phyloP scores from a whole-genome alignment of 1,140 invertebrate species.

The Idris sp. region DNA sequence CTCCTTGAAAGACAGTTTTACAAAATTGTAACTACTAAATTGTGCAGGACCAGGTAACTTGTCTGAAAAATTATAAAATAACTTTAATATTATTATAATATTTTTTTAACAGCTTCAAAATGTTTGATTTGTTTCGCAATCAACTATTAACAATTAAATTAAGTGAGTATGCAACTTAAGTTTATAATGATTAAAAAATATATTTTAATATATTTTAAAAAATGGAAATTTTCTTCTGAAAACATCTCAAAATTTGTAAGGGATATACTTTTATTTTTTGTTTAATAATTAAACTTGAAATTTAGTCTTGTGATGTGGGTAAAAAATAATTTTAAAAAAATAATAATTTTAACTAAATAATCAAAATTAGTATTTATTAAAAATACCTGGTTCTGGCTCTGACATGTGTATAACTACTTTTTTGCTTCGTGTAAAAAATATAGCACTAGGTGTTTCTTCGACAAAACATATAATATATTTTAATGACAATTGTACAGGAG shows the following conservation, averaged over 20 bases:
- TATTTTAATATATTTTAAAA: too few species aligned
- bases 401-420: conserved; percentile 91
- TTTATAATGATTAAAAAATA: too few species aligned
- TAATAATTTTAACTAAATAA: neutral
- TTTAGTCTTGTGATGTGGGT: too few species aligned
- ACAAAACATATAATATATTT: conserved; percentile 86
- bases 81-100: neutral
- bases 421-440: conserved; percentile 87
- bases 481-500: conserved; percentile 84
- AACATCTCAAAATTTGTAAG: too few species aligned
- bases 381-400: conserved; percentile 80
- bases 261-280: too few species aligned
- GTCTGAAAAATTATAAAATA: conserved; percentile 71
- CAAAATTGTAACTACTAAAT: conserved; percentile 84
- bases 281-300: conserved; percentile 1
- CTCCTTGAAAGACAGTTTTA: conserved; percentile 94
- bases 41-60: conserved; percentile 87
- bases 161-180: too few species aligned
- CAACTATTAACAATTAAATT: too few species aligned
- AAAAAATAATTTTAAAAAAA: too few species aligned
- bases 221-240: too few species aligned
- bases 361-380: neutral
- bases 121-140: neutral
- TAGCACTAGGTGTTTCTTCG: conserved; percentile 85
- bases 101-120: neutral